phyloP scores from a whole-genome alignment of 64 coral and sea anemone species.

The Pocillopora verrucosa region DNA sequence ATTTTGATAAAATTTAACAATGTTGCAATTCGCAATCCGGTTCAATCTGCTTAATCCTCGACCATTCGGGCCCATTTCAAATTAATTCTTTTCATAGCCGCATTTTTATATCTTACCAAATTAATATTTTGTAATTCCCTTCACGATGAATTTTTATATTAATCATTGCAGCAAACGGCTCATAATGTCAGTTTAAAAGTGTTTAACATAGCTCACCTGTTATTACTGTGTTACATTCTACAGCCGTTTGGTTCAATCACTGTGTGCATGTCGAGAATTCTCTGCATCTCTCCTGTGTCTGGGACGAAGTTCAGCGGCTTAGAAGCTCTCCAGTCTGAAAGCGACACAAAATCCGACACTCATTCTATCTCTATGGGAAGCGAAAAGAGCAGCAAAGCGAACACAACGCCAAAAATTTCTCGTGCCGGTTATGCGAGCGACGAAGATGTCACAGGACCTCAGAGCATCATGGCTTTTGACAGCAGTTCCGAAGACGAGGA shows the following conservation, averaged over 20 bases:
- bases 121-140: too few relatives aligned
- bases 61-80: too few relatives aligned
- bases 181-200: too few relatives aligned
- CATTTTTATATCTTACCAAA: too few relatives aligned
- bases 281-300: conserved; percentile 86
- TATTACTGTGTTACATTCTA: conserved; percentile 8
- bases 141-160: too few relatives aligned
- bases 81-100: too few relatives aligned
- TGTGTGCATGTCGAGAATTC: conserved; percentile 86
- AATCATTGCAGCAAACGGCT: too few relatives aligned
- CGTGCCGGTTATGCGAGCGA: conserved; percentile 72
- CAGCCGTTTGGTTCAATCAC: conserved; percentile 83
- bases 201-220: not conserved
- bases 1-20: too few relatives aligned
- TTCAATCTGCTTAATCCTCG: too few relatives aligned
- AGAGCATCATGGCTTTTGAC: conserved; percentile 95
- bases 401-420: conserved; percentile 29
- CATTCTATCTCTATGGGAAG: conserved; percentile 55
- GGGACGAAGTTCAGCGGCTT: conserved; percentile 80
- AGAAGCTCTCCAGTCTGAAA: conserved; percentile 54
- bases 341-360: conserved; percentile 56
- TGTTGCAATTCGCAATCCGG: too few relatives aligned
- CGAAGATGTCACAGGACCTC: conserved; percentile 70
- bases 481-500: conserved; percentile 99
- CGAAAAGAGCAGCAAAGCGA: conserved; percentile 48